Evolutionary conservation across 2,888 invertebrate genomes (phyloP).

Genomic region (Clivina fossor): DNA sequence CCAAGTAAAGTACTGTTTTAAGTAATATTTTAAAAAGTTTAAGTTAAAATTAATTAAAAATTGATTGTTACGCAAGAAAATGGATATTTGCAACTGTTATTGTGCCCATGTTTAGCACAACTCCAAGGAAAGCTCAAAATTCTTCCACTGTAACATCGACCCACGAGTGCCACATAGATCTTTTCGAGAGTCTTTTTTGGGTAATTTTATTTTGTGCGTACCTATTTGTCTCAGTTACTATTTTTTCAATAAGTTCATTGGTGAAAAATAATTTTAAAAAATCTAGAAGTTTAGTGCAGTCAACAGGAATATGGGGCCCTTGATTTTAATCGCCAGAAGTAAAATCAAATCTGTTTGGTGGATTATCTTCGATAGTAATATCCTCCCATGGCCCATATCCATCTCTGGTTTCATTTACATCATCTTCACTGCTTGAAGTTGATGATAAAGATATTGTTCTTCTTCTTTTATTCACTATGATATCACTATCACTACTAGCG

Average conservation of each 20-base stretch:
- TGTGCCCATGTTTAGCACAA: slow-evolving; percentile 27
- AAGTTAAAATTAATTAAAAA: too few relatives aligned
- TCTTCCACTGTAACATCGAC: slow-evolving; percentile 32
- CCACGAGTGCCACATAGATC: slow-evolving; percentile 32
- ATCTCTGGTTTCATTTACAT: neutral
- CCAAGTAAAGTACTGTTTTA: too few relatives aligned
- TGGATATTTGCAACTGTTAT: neutral
- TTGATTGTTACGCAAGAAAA: too few relatives aligned
- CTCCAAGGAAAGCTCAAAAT: slow-evolving; percentile 38
- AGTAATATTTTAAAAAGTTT: too few relatives aligned
- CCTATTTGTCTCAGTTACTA: slow-evolving; percentile 7
- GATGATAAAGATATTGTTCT: too few relatives aligned
- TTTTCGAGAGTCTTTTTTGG: slow-evolving; percentile 8
- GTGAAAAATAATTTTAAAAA: slow-evolving; percentile 3
- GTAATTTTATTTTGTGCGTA: slow-evolving; percentile 14
- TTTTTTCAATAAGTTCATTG: neutral
- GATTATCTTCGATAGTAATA: neutral
- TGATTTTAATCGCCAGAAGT: neutral
- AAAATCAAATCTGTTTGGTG: neutral
- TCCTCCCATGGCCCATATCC: neutral
- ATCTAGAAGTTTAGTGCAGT: neutral
- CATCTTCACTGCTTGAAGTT: neutral
- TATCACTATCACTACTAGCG: too few relatives aligned
- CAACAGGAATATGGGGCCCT: neutral
- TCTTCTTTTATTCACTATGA: too few relatives aligned